Evolutionary conservation across 1,140 invertebrate genomes (phyloP), one percentile per base, ranked within the genome.

Genomic region (Zaprionus taronus): DNA sequence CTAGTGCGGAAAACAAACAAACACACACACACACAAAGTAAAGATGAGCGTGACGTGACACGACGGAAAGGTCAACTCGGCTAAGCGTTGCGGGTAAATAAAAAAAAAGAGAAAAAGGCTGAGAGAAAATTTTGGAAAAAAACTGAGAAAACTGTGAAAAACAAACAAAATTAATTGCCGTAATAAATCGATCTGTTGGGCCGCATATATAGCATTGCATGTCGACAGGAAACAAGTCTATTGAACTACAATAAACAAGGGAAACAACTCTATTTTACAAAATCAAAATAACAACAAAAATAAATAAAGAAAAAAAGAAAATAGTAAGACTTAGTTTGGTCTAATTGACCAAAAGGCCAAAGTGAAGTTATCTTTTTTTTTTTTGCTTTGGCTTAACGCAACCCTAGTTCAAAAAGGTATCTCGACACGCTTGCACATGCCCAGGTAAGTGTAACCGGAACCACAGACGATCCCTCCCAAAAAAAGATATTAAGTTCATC

Each of bases 11-110:
- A 47, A 51, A 20, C 47, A 28, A 62, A 26, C n/a, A 56, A 26
- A 28, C 24, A 55, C 55, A 60, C 22, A 55, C 72, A 86, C 47
- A 67, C 56, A 15, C 31, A 61, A 38, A 2, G 36, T 56, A 56
- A 72, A n/a, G 49, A 64, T 65, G 69, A 38, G 72, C 51, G 20
- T 51, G 47, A 51, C 47, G 47, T 51, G 47, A 51, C 47, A 51
- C 47, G 47, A 24, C 47, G 20, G 47, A 51, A 51, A 57, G 41
- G 24, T 56, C 53, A 28, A 56, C 53, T 14, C 17, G 47, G 5
- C 17, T 22, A 49, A 49, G 47, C 47, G 17, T 49, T 49, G 17
- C 47, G 47, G 47, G 53, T 28, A 24, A 24, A 56, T 31, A 28
- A 56, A 56, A 24, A 22, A 41, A 5, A 5, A 41, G 4, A 41